Conservation (phyloP, 2,113 vertebrate species). For the Bostrychus sinensis region DNA sequence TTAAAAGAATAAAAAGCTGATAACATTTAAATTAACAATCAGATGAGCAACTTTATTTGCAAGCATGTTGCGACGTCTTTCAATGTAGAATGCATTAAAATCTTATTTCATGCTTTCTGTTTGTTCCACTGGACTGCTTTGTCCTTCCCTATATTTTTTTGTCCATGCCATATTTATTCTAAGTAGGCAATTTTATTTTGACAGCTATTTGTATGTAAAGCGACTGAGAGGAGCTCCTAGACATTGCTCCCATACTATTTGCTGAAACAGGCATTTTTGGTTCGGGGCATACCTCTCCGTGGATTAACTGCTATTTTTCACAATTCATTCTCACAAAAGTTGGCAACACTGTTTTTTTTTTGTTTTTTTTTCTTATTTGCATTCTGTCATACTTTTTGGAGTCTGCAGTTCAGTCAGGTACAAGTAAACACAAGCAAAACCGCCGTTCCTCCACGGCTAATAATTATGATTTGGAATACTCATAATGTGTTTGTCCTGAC, state of each 20-base stretch:
- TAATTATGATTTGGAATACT: conserved; percentile 56
- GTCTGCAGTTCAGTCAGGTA: conserved; percentile 37
- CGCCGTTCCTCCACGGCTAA: conserved; percentile 17
- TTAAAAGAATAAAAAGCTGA: conserved; percentile 36
- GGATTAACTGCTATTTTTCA: conserved; percentile 57
- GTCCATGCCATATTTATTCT: conserved; percentile 70
- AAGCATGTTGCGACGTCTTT: conserved; percentile 54
- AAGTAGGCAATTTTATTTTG: conserved; percentile 81
- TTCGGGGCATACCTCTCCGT: conserved; percentile 62
- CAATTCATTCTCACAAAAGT: conserved; percentile 35
- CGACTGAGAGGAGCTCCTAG: conserved; percentile 47
- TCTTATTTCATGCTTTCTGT: conserved; percentile 71
- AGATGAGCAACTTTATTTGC: conserved; percentile 65
- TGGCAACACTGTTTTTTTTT: too few relatives aligned
- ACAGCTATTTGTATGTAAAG: conserved; percentile 84
- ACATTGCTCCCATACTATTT: conserved; percentile 66
- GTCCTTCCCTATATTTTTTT: conserved; percentile 65
- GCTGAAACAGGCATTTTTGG: conserved; percentile 73
- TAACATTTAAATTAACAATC: conserved; percentile 42
- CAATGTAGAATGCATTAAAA: conserved; percentile 69
- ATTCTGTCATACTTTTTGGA: conserved; percentile 15
- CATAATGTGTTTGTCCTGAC: conserved; percentile 35
- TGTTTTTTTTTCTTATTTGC: background rate
- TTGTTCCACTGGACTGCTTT: conserved; percentile 65
- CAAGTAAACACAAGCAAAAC: conserved; percentile 21